These are phyloP conservation scores for Homarus americanus DNA, from an alignment of 1,140 invertebrate species.

Conservation along the genomic window DNA sequence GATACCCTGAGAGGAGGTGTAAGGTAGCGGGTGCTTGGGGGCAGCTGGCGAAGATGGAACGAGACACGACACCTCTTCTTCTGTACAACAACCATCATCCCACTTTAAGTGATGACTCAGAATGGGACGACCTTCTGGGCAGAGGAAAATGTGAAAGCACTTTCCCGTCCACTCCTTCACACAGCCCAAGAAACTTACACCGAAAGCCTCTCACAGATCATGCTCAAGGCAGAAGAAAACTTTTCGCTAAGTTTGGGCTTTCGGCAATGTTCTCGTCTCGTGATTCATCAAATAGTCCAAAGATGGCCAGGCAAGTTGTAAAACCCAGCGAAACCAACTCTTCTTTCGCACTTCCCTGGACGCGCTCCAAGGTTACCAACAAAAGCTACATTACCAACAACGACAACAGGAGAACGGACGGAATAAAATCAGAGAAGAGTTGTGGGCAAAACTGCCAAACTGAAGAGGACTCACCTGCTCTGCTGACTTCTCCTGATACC, in stretches of 20 bases:
- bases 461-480: slow-evolving; percentile 25
- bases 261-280: slow-evolving; percentile 31
- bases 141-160: background rate
- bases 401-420: background rate
- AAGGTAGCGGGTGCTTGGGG: background rate
- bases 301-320: slow-evolving; percentile 1
- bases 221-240: slow-evolving; percentile 48
- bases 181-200: background rate
- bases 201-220: slow-evolving; percentile 16
- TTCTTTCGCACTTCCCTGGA: slow-evolving; percentile 48
- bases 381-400: background rate
- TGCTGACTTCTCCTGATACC: slow-evolving; percentile 23
- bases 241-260: slow-evolving; percentile 45
- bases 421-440: background rate
- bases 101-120: slow-evolving; percentile 26
- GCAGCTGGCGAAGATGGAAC: slow-evolving; percentile 15
- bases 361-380: background rate
- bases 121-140: background rate
- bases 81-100: slow-evolving; percentile 21
- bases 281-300: background rate
- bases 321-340: slow-evolving; percentile 29
- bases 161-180: slow-evolving; percentile 4
- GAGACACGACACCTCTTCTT: slow-evolving; percentile 47
- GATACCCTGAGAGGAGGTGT: slow-evolving; percentile 4
- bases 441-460: background rate